These are phyloP conservation scores for Diabrotica virgifera DNA, from an alignment of 1,140 invertebrate species.

Conservation along the genomic window DNA sequence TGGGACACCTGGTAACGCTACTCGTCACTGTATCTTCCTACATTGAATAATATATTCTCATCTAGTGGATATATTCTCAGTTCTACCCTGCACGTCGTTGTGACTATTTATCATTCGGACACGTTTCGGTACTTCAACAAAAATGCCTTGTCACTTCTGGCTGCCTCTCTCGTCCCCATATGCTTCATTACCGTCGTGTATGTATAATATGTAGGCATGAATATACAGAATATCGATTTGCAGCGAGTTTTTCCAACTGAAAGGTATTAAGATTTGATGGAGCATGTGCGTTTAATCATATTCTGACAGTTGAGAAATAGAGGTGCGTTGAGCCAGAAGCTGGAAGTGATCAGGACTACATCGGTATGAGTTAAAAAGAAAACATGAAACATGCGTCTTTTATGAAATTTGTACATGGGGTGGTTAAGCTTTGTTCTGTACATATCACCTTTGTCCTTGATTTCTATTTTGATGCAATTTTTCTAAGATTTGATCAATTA, in stretches of 20 bases:
- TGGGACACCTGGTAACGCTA: too few species aligned
- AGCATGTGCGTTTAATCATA: constrained; percentile 2
- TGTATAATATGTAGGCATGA: background rate
- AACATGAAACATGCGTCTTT: too few species aligned
- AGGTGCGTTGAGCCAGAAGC: too few species aligned
- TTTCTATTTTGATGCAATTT: too few species aligned
- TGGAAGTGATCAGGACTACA: too few species aligned
- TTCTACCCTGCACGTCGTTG: background rate
- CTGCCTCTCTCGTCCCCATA: background rate
- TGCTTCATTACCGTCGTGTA: background rate
- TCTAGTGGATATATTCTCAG: background rate
- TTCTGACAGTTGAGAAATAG: background rate
- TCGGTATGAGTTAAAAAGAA: too few species aligned
- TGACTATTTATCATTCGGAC: background rate
- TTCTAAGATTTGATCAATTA: too few species aligned
- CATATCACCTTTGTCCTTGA: too few species aligned
- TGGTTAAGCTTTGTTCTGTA: too few species aligned
- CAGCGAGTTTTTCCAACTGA: background rate
- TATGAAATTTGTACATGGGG: too few species aligned
- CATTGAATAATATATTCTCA: too few species aligned
- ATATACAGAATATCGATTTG: background rate
- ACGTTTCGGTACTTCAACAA: background rate
- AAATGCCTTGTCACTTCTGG: background rate
- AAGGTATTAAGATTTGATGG: constrained; percentile 1
- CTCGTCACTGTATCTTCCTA: too few species aligned